A percentile compares a stretch with the other conserved stretches of the same genome.
Evolutionary conservation across 2,888 invertebrate genomes (phyloP).

Genomic region (Machimus rusticus): DNA sequence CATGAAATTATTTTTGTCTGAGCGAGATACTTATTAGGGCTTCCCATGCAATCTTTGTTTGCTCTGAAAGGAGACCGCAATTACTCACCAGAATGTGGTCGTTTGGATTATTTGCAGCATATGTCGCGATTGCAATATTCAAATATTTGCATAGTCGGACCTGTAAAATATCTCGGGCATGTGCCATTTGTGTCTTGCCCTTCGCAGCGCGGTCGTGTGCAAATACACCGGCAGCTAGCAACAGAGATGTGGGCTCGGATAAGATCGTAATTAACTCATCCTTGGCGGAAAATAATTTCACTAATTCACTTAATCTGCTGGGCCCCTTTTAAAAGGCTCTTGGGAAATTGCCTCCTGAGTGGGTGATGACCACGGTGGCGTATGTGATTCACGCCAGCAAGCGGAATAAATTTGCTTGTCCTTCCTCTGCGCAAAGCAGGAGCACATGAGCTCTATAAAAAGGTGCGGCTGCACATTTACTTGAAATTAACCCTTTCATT

Average conservation of each 20-base stretch:
- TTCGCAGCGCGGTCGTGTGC: background rate
- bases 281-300: conserved; percentile 29
- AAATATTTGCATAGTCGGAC: background rate
- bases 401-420: background rate
- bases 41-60: conserved; percentile 27
- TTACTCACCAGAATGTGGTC: background rate
- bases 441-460: conserved; percentile 1
- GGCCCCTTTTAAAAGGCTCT: conserved; percentile 20
- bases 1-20: conserved; percentile 19
- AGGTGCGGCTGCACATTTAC: conserved; percentile 35
- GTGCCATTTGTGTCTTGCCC: background rate
- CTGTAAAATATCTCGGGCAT: conserved; percentile 4
- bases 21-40: conserved; percentile 9
- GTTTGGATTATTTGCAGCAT: conserved; percentile 3
- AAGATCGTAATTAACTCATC: conserved; percentile 38
- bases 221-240: background rate
- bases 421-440: background rate
- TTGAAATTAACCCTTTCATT: conserved; percentile 40
- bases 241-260: background rate
- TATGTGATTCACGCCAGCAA: conserved; percentile 1
- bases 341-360: conserved; percentile 26
- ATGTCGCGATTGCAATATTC: conserved; percentile 7
- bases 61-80: background rate
- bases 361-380: conserved; percentile 10
- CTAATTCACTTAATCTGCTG: conserved; percentile 38